Evolutionary conservation across 2,797 vertebrate species (phyloP), one percentile per base, ranked within the genome.

Genomic region (Catharus ustulatus): DNA sequence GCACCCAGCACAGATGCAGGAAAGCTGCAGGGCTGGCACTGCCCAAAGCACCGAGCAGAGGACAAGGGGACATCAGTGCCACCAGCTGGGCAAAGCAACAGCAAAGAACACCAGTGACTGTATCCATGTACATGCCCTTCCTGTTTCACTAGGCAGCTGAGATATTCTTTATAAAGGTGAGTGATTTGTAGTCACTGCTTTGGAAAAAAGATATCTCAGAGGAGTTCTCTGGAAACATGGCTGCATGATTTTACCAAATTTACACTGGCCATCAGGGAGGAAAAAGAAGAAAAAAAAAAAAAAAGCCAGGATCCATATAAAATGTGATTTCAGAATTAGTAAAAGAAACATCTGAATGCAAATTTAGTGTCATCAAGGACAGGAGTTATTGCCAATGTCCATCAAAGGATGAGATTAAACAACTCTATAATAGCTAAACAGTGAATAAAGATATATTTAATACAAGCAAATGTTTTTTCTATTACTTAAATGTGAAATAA

Each of bases 101-200:
- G 29, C 32, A 32, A 48, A 59, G 30, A 66, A 3, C 17, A 63
- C 3, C n/a, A 29, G 24, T 17, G 11, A 5, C 15, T 48, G 1
- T 7, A 1, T 15, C 9, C 26, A 4, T 6, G 2, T 5, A 12
- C 20, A 17, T 0, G 9, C 21, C 32, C 6, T 10, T 58, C 20
- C 13, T 48, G 24, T 18, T 57, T n/a, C 5, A 72, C 57, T 40
- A 42, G 19, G 59, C 32, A 78, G 21, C 19, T 32, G 27, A 71
- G 21, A 54, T 10, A 26, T 5, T 14, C 4, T 2, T 3, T 7
- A 30, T n/a, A 43, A 6, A 18, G 12, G 1, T 4, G 20, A 61
- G 23, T 5, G 5, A 73, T 43, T 51, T 40, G 11, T 9, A 62
- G 20, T 38, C 52, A 22, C 22, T 27, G 9, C 18, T 73, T 58